Evolutionary conservation across 2,888 invertebrate species (phyloP).

Genomic region (Macrophya alboannulata): DNA sequence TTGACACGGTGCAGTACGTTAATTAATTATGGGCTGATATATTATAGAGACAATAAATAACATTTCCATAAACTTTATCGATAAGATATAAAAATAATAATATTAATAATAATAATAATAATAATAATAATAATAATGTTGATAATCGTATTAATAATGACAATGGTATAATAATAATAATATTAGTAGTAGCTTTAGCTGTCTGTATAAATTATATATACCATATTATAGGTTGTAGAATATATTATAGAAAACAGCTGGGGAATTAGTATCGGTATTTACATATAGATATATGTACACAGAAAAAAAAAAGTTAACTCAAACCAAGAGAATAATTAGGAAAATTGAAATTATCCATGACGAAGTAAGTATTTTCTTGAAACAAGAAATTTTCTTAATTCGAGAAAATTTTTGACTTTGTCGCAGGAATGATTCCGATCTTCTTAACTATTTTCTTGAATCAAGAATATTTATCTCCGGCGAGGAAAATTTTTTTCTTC

Average conservation of each 20-base stretch:
- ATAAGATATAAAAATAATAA: conserved; percentile 2
- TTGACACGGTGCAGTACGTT: not conserved
- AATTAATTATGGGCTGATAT: conserved; percentile 17
- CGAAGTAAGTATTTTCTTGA: too few relatives aligned
- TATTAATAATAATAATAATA: not conserved
- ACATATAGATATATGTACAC: not conserved
- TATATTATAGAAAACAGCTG: not conserved
- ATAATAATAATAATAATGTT: not conserved
- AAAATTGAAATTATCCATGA: too few relatives aligned
- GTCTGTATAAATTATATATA: too few relatives aligned
- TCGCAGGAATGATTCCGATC: too few relatives aligned
- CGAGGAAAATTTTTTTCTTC: too few relatives aligned
- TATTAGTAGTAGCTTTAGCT: not conserved
- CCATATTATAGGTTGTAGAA: not conserved
- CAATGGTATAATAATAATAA: not conserved
- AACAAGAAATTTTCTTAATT: too few relatives aligned
- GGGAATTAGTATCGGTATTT: not conserved
- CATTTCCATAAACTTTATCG: conserved; percentile 55
- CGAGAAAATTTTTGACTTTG: too few relatives aligned
- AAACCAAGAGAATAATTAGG: too few relatives aligned
- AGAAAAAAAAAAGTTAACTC: not conserved
- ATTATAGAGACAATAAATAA: conserved; percentile 56
- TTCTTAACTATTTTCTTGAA: too few relatives aligned
- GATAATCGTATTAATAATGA: conserved; percentile 8
- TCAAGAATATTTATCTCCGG: too few relatives aligned